These are phyloP conservation scores for Lagopus leucura DNA, from an alignment of 2,113 vertebrate species.

Conservation along the genomic window DNA sequence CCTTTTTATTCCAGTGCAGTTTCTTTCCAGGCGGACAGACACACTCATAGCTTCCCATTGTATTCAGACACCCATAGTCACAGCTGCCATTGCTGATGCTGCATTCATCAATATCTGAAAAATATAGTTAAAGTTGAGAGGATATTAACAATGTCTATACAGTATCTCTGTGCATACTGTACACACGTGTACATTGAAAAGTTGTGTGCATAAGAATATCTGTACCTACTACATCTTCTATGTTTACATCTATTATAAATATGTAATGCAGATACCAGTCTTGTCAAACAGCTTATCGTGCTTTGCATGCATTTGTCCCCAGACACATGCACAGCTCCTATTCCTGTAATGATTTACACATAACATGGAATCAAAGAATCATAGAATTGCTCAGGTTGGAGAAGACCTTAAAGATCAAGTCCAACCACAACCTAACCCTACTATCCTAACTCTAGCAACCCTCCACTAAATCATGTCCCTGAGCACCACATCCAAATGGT, in stretches of 20 bases:
- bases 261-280: background rate
- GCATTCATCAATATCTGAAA: slow-evolving; percentile 92
- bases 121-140: slow-evolving; percentile 5
- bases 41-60: slow-evolving; percentile 90
- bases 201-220: background rate
- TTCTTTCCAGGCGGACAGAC: slow-evolving; percentile 87
- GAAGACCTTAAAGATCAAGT: too few relatives aligned
- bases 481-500: too few relatives aligned
- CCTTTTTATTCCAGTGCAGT: slow-evolving; percentile 96
- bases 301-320: background rate
- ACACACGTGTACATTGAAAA: background rate
- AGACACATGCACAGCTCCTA: background rate
- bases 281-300: background rate
- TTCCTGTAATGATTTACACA: background rate
- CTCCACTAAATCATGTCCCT: too few relatives aligned
- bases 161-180: background rate
- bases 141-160: background rate
- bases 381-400: too few relatives aligned
- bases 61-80: slow-evolving; percentile 88
- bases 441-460: too few relatives aligned
- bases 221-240: background rate
- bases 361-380: too few relatives aligned
- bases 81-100: slow-evolving; percentile 92
- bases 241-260: background rate
- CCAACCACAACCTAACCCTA: too few relatives aligned